phyloP scores from a whole-genome alignment of 30 jellyfish, hydroid and myxozoan genomes.

The Aurelia coerulea region DNA sequence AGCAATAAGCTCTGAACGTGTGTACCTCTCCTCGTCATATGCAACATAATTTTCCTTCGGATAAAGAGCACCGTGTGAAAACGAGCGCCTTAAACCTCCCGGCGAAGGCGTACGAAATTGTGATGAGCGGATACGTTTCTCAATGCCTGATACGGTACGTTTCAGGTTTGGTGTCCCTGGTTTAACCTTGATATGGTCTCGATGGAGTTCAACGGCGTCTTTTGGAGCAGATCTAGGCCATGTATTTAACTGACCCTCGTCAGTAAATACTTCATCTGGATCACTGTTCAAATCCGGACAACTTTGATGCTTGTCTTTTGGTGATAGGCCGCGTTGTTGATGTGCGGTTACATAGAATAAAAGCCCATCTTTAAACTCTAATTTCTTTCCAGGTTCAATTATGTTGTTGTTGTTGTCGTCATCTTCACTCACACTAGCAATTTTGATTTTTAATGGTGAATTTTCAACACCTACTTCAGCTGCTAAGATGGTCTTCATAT shows the following conservation, averaged over 20 bases:
- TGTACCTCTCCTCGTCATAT: conserved; percentile 19
- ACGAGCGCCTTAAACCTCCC: conserved; percentile 28
- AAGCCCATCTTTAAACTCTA: conserved; percentile 38
- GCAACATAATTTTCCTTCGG: conserved; percentile 68
- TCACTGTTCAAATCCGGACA: conserved; percentile 23
- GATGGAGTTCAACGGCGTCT: conserved; percentile 4
- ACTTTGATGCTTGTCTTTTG: conserved; percentile 32
- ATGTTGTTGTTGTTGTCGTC: conserved; percentile 49
- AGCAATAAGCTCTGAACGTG: conserved; percentile 3
- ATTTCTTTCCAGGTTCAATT: conserved; percentile 4
- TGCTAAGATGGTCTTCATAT: conserved; percentile 67
- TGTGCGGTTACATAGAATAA: conserved; percentile 57
- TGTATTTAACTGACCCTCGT: conserved; percentile 5
- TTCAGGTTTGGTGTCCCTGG: conserved; percentile 11
- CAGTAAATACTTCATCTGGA: conserved; percentile 8
- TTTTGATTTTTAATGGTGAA: conserved; percentile 57
- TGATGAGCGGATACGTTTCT: conserved; percentile 55
- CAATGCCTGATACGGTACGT: conserved; percentile 58
- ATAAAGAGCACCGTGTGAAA: conserved; percentile 54
- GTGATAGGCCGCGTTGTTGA: conserved; percentile 11
- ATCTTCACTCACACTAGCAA: conserved; percentile 33
- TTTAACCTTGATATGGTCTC: not conserved
- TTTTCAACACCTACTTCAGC: conserved; percentile 53
- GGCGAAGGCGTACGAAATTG: conserved; percentile 59
- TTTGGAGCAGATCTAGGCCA: conserved; percentile 42